These are phyloP conservation scores for Chelonus insularis DNA, from an alignment of 1,140 invertebrate species.

Conservation along the genomic window DNA sequence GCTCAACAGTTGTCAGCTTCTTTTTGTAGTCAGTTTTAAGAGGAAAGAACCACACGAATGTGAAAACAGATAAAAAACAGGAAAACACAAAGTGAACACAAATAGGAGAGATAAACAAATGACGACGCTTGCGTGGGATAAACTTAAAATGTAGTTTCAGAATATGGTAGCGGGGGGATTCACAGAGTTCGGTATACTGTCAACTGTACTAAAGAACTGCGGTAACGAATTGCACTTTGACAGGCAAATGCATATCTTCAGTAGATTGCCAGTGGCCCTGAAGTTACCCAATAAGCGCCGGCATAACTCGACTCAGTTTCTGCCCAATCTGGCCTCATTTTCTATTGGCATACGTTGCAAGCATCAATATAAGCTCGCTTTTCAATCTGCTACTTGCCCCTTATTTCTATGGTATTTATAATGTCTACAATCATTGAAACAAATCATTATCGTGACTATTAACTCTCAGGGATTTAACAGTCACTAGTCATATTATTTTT, in stretches of 20 bases:
- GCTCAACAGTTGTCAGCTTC: not conserved
- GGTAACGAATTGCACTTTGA: conserved; percentile 50
- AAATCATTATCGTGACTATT: not conserved
- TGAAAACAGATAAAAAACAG: not conserved
- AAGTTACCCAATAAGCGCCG: conserved; percentile 10
- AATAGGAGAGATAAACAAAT: conserved; percentile 11
- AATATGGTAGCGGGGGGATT: not conserved
- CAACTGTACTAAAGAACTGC: conserved; percentile 1
- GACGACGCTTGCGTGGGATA: conserved; percentile 19
- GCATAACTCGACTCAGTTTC: conserved; percentile 26
- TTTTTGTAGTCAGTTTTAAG: not conserved
- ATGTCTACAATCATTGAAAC: conserved; percentile 26
- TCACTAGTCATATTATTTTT: not conserved
- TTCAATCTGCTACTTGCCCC: conserved; percentile 45
- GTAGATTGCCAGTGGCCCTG: conserved; percentile 12
- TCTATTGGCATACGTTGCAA: conserved; percentile 51
- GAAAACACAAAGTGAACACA: conserved; percentile 8
- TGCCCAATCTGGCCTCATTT: conserved; percentile 50
- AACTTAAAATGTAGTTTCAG: conserved; percentile 7
- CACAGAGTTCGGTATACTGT: conserved; percentile 6
- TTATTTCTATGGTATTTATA: conserved; percentile 49
- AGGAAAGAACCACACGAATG: not conserved
- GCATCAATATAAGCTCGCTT: conserved; percentile 46
- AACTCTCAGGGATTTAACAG: not conserved
- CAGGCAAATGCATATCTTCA: conserved; percentile 48